These are phyloP conservation scores for Uromys caudimaculatus DNA, from an alignment of 2,797 vertebrate genomes.

Conservation along the genomic window DNA sequence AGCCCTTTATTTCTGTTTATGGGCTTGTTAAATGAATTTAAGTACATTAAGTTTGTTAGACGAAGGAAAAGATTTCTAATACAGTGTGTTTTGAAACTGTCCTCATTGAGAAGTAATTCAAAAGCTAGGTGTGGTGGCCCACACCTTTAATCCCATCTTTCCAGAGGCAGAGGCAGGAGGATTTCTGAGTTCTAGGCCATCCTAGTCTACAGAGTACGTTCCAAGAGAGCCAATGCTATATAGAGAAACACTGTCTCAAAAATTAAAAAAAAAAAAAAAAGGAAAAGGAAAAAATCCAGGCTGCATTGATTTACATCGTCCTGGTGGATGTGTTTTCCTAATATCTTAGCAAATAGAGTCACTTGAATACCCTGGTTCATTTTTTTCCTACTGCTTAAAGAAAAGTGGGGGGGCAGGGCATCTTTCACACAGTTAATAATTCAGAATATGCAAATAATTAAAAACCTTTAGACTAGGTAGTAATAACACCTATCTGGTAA, in stretches of 20 bases:
- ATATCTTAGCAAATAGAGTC: constrained; percentile 64
- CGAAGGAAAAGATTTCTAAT: constrained; percentile 27
- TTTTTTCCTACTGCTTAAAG: constrained; percentile 35
- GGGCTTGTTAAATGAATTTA: constrained; percentile 42
- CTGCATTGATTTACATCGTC: constrained; percentile 45
- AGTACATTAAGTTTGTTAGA: constrained; percentile 30
- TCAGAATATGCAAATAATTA: constrained; percentile 70
- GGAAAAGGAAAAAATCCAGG: background rate
- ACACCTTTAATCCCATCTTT: background rate
- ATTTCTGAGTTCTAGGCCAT: background rate
- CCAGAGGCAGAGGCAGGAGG: background rate
- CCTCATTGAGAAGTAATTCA: constrained; percentile 60
- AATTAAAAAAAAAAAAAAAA: background rate
- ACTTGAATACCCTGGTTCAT: constrained; percentile 1
- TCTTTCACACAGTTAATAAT: constrained; percentile 45
- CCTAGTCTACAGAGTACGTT: background rate
- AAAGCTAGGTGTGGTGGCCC: background rate
- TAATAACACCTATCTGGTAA: background rate
- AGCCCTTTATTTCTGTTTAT: constrained; percentile 30
- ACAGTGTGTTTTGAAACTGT: constrained; percentile 19
- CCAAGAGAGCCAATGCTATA: background rate
- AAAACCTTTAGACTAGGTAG: constrained; percentile 47
- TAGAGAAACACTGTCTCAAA: background rate
- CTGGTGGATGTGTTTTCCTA: constrained; percentile 44
- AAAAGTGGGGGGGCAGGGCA: constrained; percentile 24